Evolutionary conservation across 2,113 vertebrate species (phyloP).

Genomic region (Camelus bactrianus): DNA sequence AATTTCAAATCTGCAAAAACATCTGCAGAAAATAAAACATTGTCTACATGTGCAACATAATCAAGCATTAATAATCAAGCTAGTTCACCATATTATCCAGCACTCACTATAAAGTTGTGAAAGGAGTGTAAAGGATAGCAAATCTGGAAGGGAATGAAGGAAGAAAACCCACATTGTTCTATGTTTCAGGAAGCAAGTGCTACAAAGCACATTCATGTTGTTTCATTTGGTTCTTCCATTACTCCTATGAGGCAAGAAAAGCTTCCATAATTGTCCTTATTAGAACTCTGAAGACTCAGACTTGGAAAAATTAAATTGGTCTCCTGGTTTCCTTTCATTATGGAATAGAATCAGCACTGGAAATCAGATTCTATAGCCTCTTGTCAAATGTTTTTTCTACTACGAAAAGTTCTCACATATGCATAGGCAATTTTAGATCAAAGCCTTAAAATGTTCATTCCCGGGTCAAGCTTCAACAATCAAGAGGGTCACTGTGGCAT

Average conservation of each 20-base stretch:
- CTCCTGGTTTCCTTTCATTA: neutral
- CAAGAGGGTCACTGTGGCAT: neutral
- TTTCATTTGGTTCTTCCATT: neutral
- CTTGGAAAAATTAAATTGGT: neutral
- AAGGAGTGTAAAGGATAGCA: neutral
- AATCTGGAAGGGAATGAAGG: neutral
- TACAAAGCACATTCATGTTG: neutral
- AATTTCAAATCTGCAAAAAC: neutral
- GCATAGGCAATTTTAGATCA: neutral
- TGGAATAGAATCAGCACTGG: neutral
- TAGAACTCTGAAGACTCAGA: neutral
- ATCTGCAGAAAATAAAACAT: slow-evolving; percentile 29
- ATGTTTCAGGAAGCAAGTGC: neutral
- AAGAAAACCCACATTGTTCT: neutral
- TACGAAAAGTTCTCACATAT: neutral
- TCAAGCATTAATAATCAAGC: neutral
- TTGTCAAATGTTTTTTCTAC: neutral
- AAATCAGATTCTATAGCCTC: neutral
- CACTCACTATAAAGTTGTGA: neutral
- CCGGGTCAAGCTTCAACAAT: neutral
- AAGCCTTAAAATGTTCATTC: neutral
- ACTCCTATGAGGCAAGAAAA: neutral
- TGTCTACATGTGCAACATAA: neutral
- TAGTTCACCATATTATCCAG: neutral
- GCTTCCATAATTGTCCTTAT: neutral